Base-by-base conservation (phyloP, 2,888 invertebrate genomes). In the Serripes groenlandicus region DNA sequence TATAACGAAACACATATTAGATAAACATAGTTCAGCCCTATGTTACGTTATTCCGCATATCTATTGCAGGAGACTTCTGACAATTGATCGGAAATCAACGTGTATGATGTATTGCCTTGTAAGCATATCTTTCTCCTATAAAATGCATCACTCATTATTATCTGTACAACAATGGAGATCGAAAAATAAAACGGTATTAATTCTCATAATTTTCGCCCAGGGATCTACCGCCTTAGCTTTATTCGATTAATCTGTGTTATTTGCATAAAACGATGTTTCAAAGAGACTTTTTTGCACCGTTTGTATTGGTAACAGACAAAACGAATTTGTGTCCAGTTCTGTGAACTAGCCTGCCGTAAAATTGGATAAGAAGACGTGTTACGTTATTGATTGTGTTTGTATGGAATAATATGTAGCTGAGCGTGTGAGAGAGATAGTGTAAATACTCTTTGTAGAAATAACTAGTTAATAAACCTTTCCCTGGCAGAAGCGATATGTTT, bases 191-290 rank as follows among this genome's bases (percentile, higher is more conserved):
- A 42, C 42, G 42, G 18, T 11, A 42, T 42, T 42, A 18, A 42
- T 11, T 11, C 18, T 42, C 18, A 7, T 11, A 11, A n/a, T 7
- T 11, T 56, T n/a, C 7, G 7, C 5, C 15, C 11, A 11, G 11
- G 56, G 56, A 11, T 23, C 11, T 56, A n/a, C n/a, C n/a, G 56
- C 56, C n/a, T 56, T 56, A 21, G 7, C 34, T 62, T 62, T 62
- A 62, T 62, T 62, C 62, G 62, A 34, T 62, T 62, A 34, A 30
- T 34, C 62, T 62, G 62, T n/a, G 34, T n/a, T 62, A 62, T 62
- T 62, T 62, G 62, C 62, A 62, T 62, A 62, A 34, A 34, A 62
- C 62, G 62, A 62, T 30, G 32, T 62, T 62, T 62, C 32, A 28
- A 32, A 30, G 62, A 62, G 62, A 62, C 62, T 9, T 30, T 58